A percentile compares a stretch with the other conserved stretches of the same genome.
These are phyloP conservation scores for Drepanosiphum platanoidis DNA, from an alignment of 2,888 invertebrate species.

Conservation along the genomic window DNA sequence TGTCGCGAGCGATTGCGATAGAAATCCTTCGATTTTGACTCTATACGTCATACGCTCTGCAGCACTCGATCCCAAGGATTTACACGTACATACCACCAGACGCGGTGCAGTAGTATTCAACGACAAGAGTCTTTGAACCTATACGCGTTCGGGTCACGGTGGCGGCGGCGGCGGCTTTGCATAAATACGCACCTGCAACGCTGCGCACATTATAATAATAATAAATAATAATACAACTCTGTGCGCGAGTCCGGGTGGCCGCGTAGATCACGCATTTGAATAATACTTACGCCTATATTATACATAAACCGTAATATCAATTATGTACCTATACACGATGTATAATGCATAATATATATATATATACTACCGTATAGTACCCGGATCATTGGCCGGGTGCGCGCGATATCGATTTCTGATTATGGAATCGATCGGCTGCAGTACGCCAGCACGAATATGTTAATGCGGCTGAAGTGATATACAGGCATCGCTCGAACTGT, in stretches of 20 bases:
- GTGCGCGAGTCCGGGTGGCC: not conserved
- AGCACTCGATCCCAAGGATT: conserved; percentile 6
- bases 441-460: not conserved
- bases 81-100: not conserved
- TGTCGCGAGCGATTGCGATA: not conserved
- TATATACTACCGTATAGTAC: not conserved
- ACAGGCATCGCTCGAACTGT: too few relatives aligned
- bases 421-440: not conserved
- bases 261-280: not conserved
- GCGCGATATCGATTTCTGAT: not conserved
- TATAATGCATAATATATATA: not conserved
- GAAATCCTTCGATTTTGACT: not conserved
- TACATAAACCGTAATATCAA: not conserved
- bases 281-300: not conserved
- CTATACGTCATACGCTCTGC: not conserved
- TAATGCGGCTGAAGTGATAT: too few relatives aligned
- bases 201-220: not conserved
- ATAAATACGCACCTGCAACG: too few relatives aligned
- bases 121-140: not conserved
- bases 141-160: not conserved
- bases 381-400: not conserved
- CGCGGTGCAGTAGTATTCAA: not conserved
- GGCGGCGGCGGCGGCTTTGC: not conserved
- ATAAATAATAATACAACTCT: not conserved
- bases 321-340: not conserved